Base-by-base conservation (phyloP, 2,113 vertebrate genomes). In the Meleagris gallopavo region DNA sequence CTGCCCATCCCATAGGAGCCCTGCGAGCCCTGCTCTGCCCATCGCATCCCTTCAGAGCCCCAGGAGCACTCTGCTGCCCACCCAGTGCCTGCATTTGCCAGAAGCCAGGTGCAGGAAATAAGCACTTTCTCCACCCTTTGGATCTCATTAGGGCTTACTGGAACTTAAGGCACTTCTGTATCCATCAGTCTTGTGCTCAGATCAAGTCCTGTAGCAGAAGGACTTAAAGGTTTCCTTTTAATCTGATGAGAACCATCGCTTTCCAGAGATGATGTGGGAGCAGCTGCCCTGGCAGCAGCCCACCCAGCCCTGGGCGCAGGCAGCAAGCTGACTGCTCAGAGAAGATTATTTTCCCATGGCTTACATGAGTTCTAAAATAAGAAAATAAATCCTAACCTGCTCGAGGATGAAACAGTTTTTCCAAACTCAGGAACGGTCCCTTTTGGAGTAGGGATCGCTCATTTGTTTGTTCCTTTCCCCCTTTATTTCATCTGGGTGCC, bases 291-390 rank as follows among this genome's bases (percentile, higher is more conserved):
- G 52, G 52, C 14, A 27, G 14, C 27, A 54, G 52, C 52, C 50
- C 50, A 54, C 52, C 52, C 30, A 19, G 29, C 17, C 75, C 78
- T 73, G 74, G 54, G 78, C 48, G 50, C 62, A 57, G 76, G 91
- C 89, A 66, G 82, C 65, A 40, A 7, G 0, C 75, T 79, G 83
- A 76, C 55, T 91, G 65, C 92, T 94, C 79, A 93, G 80, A 93
- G 88, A 24, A 93, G 95, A 94, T 95, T 93, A 88, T 93, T 91
- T 88, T 79, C 78, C 82, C 88, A 90, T 96, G 90, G 48, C 60
- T 96, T 94, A 91, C 71, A 38, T 88, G 93, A 96, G 79, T 88
- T 95, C 96, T 95, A 96, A 94, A 95, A 96, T 93, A 94, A 93
- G 93, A 95, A 96, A 86, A 86, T 83, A 96, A 96, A 94, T 94